Evolutionary conservation across 2,797 vertebrate genomes (phyloP).

Genomic region (Pseudopleuronectes americanus): DNA sequence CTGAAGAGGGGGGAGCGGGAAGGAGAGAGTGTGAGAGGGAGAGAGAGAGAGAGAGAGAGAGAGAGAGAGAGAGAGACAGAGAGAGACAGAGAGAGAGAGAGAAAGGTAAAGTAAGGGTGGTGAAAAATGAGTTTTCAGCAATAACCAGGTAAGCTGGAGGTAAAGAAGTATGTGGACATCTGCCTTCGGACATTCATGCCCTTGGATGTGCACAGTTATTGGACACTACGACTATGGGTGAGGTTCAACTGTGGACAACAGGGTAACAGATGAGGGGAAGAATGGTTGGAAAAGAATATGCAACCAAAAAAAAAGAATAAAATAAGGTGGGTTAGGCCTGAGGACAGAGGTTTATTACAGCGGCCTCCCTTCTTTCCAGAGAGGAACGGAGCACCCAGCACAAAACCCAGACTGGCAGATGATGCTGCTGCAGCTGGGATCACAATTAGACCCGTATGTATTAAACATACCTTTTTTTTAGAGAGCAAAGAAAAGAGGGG

Average conservation of each 20-base stretch:
- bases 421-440: constrained; percentile 69
- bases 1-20: constrained; percentile 61
- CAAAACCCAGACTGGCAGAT: constrained; percentile 54
- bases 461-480: constrained; percentile 75
- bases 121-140: too few relatives aligned
- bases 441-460: constrained; percentile 78
- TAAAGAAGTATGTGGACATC: neutral
- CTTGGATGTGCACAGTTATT: too few relatives aligned
- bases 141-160: constrained; percentile 22
- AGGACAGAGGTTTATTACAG: constrained; percentile 35
- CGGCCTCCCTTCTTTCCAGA: constrained; percentile 33
- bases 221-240: too few relatives aligned
- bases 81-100: too few relatives aligned
- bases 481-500: constrained; percentile 37
- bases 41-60: constrained; percentile 1
- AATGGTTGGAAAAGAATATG: constrained; percentile 10
- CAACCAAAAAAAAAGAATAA: constrained; percentile 1
- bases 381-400: constrained; percentile 34
- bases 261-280: neutral
- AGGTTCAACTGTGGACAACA: neutral
- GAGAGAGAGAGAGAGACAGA: constrained; percentile 5
- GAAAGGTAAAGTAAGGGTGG: too few relatives aligned
- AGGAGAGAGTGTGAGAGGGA: constrained; percentile 49
- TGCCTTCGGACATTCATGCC: too few relatives aligned
- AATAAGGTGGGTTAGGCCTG: constrained; percentile 12